Base-by-base conservation (phyloP, 2,113 vertebrate genomes). In the Tamias sibiricus region DNA sequence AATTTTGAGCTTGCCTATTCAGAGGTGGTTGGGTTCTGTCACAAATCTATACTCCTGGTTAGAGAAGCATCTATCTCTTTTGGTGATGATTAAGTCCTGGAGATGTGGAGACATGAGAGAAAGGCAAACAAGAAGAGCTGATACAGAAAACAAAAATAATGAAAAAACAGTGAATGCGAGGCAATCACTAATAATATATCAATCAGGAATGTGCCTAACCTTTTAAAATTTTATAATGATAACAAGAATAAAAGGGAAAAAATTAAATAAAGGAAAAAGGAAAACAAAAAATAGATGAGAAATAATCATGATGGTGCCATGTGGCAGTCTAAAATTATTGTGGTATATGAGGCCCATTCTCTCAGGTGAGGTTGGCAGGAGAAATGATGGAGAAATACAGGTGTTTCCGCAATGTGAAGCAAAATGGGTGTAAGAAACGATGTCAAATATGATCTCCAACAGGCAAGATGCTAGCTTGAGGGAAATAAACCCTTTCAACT, bases 1-100 rank as follows among this genome's bases (percentile, higher is more conserved):
- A 97, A 97, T 97, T 96, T 88, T 74, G 71, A 95, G 62, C 90
- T 86, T 96, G 91, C 93, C 89, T 92, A 90, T 96, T 96, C 90
- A 95, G 72, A 95, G 47, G 76, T 57, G 96, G 64, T 84, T 90
- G 84, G 57, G 68, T 84, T 88, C 62, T 47, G 47, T 72, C 35
- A 7, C 0, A 2, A 87, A 88, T 81, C 35, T 90, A 9, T 59
- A 69, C 5, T 92, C 26, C 20, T 68, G 9, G 68, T 82, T 94
- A 80, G 37, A 96, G 84, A 95, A 83, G 19, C 62, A 69, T 81
- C 80, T 95, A 35, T 52, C 59, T 42, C 40, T 84, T 96, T 81
- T 72, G 64, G 47, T 81, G 68, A 91, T 96, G 52, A 94, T 89
- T 80, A 91, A 80, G 40, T 93, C 49, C 40, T 35, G 2, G 35